phyloP scores from a whole-genome alignment of 2,888 invertebrate genomes.

The Osedax frankpressi region DNA sequence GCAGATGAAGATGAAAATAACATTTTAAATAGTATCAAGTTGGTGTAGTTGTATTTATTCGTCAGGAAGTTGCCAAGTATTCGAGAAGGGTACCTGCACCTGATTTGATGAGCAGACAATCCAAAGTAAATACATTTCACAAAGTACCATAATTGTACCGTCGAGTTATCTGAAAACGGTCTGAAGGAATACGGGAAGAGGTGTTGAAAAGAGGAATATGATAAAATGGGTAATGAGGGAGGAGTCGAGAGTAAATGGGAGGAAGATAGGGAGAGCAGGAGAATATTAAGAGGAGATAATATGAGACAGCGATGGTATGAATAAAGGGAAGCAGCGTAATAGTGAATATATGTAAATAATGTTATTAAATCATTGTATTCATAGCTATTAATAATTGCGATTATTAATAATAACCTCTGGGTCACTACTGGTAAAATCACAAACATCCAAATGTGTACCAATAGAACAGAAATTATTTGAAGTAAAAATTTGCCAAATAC shows the following conservation, averaged over 20 bases:
- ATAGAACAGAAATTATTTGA: constrained; percentile 75
- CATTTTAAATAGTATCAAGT: constrained; percentile 84
- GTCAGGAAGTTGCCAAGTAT: constrained; percentile 96
- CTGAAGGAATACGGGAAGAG: constrained; percentile 48
- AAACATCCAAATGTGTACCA: constrained; percentile 94
- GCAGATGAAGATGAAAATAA: too few species aligned
- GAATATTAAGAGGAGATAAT: neutral
- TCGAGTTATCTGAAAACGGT: constrained; percentile 65
- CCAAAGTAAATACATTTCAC: constrained; percentile 91
- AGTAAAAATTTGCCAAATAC: constrained; percentile 60
- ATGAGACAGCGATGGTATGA: too few species aligned
- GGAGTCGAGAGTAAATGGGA: neutral
- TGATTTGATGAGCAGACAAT: constrained; percentile 90
- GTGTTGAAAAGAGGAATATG: neutral
- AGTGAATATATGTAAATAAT: neutral
- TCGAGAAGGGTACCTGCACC: constrained; percentile 90
- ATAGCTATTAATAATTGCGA: neutral
- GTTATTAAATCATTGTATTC: neutral
- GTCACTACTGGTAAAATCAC: constrained; percentile 85
- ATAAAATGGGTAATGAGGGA: neutral
- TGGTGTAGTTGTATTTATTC: constrained; percentile 82
- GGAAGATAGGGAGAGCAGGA: neutral
- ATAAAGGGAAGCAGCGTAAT: neutral
- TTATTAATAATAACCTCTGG: constrained; percentile 56
- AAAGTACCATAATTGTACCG: constrained; percentile 92